Percentiles rank a stretch among this genome's conserved stretches.
Evolutionary conservation across 2,888 invertebrate genomes (phyloP).

Genomic region (Philereme vetulata): DNA sequence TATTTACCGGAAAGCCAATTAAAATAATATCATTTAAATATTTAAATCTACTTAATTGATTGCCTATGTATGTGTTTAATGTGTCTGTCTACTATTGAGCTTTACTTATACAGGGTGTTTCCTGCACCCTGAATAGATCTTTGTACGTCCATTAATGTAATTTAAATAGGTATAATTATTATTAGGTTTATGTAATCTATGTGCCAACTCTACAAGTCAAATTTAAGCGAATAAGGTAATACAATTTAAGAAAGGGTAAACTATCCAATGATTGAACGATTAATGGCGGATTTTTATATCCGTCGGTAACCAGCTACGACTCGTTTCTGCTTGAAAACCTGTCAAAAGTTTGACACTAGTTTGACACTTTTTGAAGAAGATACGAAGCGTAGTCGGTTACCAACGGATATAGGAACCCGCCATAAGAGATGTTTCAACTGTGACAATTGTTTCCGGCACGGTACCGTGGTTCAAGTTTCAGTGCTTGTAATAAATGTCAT

Average conservation of each 20-base stretch:
- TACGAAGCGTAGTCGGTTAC: too few relatives aligned
- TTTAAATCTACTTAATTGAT: neutral
- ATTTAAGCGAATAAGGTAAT: constrained; percentile 26
- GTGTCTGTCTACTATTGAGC: constrained; percentile 10
- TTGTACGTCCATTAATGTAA: constrained; percentile 26
- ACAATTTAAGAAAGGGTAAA: constrained; percentile 8
- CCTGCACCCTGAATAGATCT: neutral
- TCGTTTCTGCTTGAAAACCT: too few relatives aligned
- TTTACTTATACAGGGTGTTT: constrained; percentile 11
- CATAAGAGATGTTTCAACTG: too few relatives aligned
- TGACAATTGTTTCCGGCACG: too few relatives aligned
- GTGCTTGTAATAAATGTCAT: too few relatives aligned
- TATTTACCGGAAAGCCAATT: neutral
- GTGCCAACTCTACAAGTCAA: constrained; percentile 57
- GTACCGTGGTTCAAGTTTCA: too few relatives aligned
- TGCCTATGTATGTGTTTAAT: neutral
- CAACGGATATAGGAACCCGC: too few relatives aligned
- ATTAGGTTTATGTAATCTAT: constrained; percentile 42
- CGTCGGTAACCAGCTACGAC: too few relatives aligned
- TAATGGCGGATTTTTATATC: too few relatives aligned
- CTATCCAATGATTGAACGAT: too few relatives aligned
- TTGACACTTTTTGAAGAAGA: too few relatives aligned
- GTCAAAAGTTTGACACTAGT: too few relatives aligned
- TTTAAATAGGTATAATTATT: constrained; percentile 25
- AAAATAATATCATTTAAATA: neutral